phyloP scores from a whole-genome alignment of 2,888 invertebrate genomes.

The Carabus problematicus region DNA sequence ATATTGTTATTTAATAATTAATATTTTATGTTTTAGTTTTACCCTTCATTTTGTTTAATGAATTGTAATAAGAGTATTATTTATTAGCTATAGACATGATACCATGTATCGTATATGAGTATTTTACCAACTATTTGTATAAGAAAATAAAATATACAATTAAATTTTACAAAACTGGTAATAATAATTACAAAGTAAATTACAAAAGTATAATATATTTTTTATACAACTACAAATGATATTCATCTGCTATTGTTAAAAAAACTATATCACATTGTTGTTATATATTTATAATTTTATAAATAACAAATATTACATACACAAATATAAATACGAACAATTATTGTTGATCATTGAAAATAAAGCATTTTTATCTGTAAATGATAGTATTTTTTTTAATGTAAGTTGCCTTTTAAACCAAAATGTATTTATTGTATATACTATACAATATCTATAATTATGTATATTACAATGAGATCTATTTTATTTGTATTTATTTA shows the following conservation, averaged over 20 bases:
- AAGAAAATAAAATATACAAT: too few relatives aligned
- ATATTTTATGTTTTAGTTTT: conserved; percentile 2
- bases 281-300: too few relatives aligned
- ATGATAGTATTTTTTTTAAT: too few relatives aligned
- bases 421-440: too few relatives aligned
- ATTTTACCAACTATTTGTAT: conserved; percentile 10
- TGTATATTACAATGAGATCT: too few relatives aligned
- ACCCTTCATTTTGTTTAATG: conserved; percentile 22
- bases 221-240: neutral
- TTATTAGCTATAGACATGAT: conserved; percentile 1
- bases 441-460: too few relatives aligned
- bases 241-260: too few relatives aligned
- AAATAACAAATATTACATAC: too few relatives aligned
- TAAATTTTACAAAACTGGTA: neutral
- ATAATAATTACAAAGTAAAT: conserved; percentile 2
- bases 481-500: too few relatives aligned
- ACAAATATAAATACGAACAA: neutral
- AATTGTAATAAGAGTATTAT: conserved; percentile 1
- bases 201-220: neutral
- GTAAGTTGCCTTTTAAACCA: too few relatives aligned
- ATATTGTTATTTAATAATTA: conserved; percentile 13
- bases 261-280: too few relatives aligned
- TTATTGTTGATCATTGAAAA: conserved; percentile 7
- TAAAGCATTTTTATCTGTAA: conserved; percentile 1
- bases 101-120: conserved; percentile 20